Evolutionary conservation across 2,888 invertebrate genomes (phyloP), one percentile per base, ranked within the genome.

Genomic region (Aphrophora alni): DNA sequence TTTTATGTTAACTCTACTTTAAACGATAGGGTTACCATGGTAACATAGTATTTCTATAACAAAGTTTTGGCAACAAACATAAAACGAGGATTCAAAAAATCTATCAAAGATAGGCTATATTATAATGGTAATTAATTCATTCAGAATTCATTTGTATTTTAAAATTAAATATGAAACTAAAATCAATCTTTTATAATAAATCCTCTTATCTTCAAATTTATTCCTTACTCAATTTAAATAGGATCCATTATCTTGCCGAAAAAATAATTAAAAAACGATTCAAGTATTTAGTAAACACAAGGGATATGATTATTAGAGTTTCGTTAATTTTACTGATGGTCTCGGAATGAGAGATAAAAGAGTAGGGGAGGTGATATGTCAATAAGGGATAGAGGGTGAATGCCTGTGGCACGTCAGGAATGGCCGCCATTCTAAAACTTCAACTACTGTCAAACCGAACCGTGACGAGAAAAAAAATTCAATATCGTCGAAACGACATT

Each of bases 401-500:
- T 21, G 59, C 21, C 59, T n/a, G 59, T 59, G 59, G 59, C n/a
- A 59, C 59, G 59, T 21, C n/a, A 59, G 59, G 59, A 59, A 59
- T 59, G 59, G 59, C 59, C 21, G 59, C 59, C 59, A 59, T 59
- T n/a, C 59, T 59, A 59, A 59, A 59, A 59, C 59, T 59, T 21
- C 59, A 59, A 59, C 59, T 59, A 59, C 59, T 59, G 59, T 59
- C 59, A 59, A 59, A n/a, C 59, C 59, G 59, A 59, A 5, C 59
- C 59, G n/a, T 59, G 59, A 59, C 59, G n/a, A 59, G 59, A 59
- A 59, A 59, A 59, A 59, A 59, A 59, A 59, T 59, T 59, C 59
- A 59, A 59, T 59, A 59, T 59, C 59, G 21, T 10, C 21, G 21
- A 21, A 21, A 59, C n/a, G 21, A 21, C n/a, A n/a, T 21, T 59